Evolutionary conservation across 2,797 vertebrate genomes (phyloP).

Genomic region (Fistularia commersonii): DNA sequence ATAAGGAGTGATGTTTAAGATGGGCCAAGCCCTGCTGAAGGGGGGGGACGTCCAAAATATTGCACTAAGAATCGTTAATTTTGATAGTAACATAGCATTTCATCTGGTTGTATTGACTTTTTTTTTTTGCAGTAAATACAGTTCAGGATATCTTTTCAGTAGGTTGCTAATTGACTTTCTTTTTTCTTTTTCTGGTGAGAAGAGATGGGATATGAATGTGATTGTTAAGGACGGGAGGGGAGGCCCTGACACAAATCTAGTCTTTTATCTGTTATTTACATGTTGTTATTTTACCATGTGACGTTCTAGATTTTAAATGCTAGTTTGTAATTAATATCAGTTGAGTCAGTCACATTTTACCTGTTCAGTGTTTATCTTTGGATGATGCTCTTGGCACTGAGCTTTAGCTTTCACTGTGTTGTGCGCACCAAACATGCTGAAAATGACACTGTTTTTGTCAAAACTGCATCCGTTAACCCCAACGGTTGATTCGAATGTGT

Average conservation of each 20-base stretch:
- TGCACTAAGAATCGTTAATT: no score
- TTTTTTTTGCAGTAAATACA: no score
- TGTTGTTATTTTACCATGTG: neutral
- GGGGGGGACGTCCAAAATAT: no score
- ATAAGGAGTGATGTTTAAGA: no score
- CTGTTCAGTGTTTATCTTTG: neutral
- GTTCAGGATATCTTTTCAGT: no score
- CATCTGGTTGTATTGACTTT: no score
- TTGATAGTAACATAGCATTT: no score
- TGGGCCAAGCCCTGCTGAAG: no score
- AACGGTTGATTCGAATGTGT: conserved; percentile 4
- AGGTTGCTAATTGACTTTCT: no score
- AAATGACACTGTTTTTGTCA: conserved; percentile 16
- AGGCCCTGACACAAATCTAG: neutral
- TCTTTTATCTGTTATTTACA: neutral
- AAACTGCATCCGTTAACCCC: conserved; percentile 9
- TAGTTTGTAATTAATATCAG: neutral
- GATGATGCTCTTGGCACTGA: neutral
- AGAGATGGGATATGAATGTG: neutral
- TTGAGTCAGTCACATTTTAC: neutral
- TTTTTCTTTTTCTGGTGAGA: no score
- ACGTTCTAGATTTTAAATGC: neutral
- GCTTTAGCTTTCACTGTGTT: conserved; percentile 15
- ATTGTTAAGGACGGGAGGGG: neutral
- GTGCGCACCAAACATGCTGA: conserved; percentile 8